These are phyloP conservation scores for Drosophila nebulosa DNA, from an alignment of 1,140 invertebrate genomes.

Conservation along the genomic window DNA sequence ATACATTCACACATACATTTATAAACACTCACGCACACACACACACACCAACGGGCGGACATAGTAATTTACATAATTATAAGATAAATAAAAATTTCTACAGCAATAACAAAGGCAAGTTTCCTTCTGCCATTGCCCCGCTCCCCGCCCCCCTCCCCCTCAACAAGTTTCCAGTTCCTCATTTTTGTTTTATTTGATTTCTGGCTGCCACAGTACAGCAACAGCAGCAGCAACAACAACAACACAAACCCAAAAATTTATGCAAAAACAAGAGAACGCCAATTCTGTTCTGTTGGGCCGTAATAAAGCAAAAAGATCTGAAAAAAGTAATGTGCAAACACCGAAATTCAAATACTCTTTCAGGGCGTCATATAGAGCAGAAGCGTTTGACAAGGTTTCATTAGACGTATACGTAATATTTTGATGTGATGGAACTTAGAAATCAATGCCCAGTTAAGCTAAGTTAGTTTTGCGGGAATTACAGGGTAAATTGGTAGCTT, in stretches of 20 bases:
- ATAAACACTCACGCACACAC: background rate
- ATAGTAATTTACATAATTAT: constrained; percentile 68
- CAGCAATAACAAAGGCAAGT: constrained; percentile 56
- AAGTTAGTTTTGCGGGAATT: too few relatives aligned
- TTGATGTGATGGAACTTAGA: too few relatives aligned
- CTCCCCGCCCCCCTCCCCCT: background rate
- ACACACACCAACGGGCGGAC: background rate
- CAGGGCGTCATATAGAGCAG: background rate
- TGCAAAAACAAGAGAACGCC: constrained; percentile 36
- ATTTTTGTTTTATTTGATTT: constrained; percentile 71
- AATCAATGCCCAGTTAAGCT: too few relatives aligned
- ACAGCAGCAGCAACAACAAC: constrained; percentile 18
- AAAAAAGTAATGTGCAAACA: background rate
- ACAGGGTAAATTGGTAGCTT: too few relatives aligned
- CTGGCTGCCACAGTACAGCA: constrained; percentile 35
- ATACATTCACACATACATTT: background rate
- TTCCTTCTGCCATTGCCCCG: background rate
- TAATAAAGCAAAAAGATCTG: constrained; percentile 54
- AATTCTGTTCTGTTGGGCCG: constrained; percentile 23
- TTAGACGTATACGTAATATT: too few relatives aligned
- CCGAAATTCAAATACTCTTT: background rate
- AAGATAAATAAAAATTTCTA: constrained; percentile 74
- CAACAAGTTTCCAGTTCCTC: background rate
- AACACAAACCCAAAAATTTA: constrained; percentile 36
- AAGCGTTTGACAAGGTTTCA: too few relatives aligned